These are phyloP conservation scores for Agonopterix alstromeriana DNA, from an alignment of 2,888 invertebrate species.

Conservation along the genomic window DNA sequence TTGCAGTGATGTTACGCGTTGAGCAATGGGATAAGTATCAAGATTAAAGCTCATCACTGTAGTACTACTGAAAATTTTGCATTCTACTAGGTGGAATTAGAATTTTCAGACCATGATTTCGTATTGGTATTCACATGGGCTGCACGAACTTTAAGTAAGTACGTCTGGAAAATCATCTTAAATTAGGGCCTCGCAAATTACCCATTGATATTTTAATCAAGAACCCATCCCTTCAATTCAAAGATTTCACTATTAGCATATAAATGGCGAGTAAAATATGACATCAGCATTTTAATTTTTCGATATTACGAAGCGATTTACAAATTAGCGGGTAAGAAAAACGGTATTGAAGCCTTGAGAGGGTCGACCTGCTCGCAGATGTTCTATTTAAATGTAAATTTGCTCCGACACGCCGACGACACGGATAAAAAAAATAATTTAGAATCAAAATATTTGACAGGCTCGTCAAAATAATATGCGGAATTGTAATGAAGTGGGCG, in stretches of 20 bases:
- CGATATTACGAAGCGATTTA: conserved; percentile 74
- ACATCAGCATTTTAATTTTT: conserved; percentile 77
- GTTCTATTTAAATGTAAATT: conserved; percentile 77
- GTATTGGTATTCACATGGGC: conserved; percentile 39
- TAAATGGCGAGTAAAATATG: conserved; percentile 73
- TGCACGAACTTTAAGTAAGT: conserved; percentile 26
- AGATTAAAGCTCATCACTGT: conserved; percentile 67
- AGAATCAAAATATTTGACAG: conserved; percentile 59
- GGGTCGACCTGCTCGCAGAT: conserved; percentile 70
- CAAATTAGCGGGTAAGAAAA: conserved; percentile 76
- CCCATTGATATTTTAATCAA: conserved; percentile 73
- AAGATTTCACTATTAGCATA: conserved; percentile 62
- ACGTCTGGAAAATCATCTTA: conserved; percentile 23
- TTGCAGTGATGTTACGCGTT: conserved; percentile 62
- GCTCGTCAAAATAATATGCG: conserved; percentile 27
- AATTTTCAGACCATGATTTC: conserved; percentile 18
- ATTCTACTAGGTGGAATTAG: conserved; percentile 50
- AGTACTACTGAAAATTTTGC: conserved; percentile 53
- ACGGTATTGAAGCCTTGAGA: conserved; percentile 60
- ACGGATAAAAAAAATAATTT: conserved; percentile 65
- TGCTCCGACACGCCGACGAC: conserved; percentile 56
- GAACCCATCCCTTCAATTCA: conserved; percentile 42
- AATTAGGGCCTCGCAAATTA: conserved; percentile 48
- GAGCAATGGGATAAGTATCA: conserved; percentile 61
- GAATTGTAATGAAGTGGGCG: conserved; percentile 8